A percentile compares a stretch with the other conserved stretches of the same genome.
Conservation (phyloP, 2,797 vertebrate genomes). For the Pyrocephalus nanus region DNA sequence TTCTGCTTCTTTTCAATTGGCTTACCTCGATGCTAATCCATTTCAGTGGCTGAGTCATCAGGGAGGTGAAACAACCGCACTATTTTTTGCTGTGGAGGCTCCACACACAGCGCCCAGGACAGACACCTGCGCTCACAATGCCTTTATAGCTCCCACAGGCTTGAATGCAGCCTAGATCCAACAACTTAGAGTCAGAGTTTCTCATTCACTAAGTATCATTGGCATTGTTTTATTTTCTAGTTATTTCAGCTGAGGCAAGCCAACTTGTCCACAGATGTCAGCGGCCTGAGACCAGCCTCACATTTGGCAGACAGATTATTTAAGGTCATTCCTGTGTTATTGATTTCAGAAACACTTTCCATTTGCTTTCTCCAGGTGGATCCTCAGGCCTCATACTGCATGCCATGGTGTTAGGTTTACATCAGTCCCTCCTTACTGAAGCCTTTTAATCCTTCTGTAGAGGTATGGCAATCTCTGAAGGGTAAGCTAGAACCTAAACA, state of each 20-base stretch:
- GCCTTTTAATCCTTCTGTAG: background rate
- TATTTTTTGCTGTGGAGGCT: background rate
- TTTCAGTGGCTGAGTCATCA: background rate
- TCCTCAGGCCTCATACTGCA: background rate
- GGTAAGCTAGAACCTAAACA: background rate
- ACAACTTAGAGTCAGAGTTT: background rate
- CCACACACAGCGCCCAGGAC: background rate
- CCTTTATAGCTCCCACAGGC: background rate
- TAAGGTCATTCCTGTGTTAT: background rate
- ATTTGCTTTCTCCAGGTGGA: background rate
- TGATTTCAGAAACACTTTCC: background rate
- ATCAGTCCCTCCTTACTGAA: background rate
- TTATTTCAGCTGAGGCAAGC: background rate
- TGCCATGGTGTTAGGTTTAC: background rate
- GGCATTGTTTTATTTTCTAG: background rate
- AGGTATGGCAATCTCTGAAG: background rate
- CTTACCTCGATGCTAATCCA: background rate
- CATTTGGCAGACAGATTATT: background rate
- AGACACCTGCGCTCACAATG: background rate
- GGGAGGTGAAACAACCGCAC: background rate
- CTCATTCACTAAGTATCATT: background rate
- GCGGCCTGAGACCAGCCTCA: background rate
- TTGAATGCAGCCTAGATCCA: background rate
- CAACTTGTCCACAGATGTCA: background rate
- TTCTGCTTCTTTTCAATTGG: background rate